phyloP scores from a whole-genome alignment of 1,140 invertebrate genomes.

The Camponotus floridanus region DNA sequence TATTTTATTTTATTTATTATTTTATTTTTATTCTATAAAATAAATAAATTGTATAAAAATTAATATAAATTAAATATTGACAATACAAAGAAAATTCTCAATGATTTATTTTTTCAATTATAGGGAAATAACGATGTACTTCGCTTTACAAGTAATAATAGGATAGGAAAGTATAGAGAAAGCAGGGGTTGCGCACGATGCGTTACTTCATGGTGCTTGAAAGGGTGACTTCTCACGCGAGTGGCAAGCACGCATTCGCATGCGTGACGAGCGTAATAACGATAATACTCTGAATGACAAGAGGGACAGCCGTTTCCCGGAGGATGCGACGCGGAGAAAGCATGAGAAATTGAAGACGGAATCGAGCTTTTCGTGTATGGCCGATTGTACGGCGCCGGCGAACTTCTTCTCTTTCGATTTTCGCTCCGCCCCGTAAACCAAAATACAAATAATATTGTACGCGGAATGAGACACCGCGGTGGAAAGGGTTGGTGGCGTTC shows the following conservation, averaged over 20 bases:
- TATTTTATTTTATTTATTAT: no score
- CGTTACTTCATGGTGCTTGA: slow-evolving; percentile 6
- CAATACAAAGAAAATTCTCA: neutral
- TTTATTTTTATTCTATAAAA: no score
- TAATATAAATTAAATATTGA: neutral
- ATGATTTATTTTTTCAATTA: slow-evolving; percentile 5
- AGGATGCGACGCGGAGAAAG: slow-evolving; percentile 28
- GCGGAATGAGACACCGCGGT: slow-evolving; percentile 54
- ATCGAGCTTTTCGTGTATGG: slow-evolving; percentile 71
- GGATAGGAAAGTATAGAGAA: slow-evolving; percentile 4
- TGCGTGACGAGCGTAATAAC: slow-evolving; percentile 59
- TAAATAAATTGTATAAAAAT: no score
- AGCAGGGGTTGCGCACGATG: slow-evolving; percentile 4
- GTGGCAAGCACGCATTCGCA: slow-evolving; percentile 27
- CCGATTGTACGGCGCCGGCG: slow-evolving; percentile 76
- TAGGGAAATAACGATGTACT: neutral
- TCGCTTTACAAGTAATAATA: neutral
- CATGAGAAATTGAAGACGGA: slow-evolving; percentile 61
- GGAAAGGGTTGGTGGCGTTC: slow-evolving; percentile 49
- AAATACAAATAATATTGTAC: slow-evolving; percentile 84
- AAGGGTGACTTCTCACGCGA: slow-evolving; percentile 76
- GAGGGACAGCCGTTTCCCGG: slow-evolving; percentile 33
- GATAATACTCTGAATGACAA: slow-evolving; percentile 30
- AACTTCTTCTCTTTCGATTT: slow-evolving; percentile 76
- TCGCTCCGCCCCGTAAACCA: slow-evolving; percentile 83